Conservation (phyloP, 1,140 invertebrate species). For the Goniozus legneri region DNA sequence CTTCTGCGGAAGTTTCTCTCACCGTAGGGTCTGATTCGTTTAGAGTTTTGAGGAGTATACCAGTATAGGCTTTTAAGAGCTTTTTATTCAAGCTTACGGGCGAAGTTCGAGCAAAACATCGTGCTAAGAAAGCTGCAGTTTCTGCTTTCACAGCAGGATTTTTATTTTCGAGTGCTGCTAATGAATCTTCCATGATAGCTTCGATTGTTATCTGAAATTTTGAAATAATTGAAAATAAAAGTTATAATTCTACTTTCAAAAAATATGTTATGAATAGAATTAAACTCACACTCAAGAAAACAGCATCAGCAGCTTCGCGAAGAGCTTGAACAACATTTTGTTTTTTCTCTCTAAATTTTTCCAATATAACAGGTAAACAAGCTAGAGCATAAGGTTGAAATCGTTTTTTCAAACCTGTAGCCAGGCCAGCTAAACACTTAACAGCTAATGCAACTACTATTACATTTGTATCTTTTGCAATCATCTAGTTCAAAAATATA, state of each 20-base stretch:
- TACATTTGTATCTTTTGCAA: constrained; percentile 95
- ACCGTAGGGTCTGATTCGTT: constrained; percentile 86
- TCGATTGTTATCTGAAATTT: constrained; percentile 80
- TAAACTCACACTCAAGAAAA: constrained; percentile 72
- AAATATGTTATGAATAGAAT: not conserved
- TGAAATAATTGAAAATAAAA: too few relatives aligned
- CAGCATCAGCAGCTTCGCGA: constrained; percentile 88
- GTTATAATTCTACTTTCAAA: not conserved
- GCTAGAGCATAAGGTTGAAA: constrained; percentile 82
- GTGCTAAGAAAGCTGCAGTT: constrained; percentile 81
- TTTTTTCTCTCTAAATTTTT: constrained; percentile 99
- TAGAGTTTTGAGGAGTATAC: constrained; percentile 78
- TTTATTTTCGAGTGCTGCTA: constrained; percentile 87
- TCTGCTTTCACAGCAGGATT: constrained; percentile 94
- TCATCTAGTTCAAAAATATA: constrained; percentile 65
- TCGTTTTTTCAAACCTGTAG: constrained; percentile 81
- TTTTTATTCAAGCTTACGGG: constrained; percentile 87
- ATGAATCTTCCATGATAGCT: constrained; percentile 78
- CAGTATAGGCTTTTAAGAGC: constrained; percentile 79
- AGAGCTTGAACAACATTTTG: constrained; percentile 80
- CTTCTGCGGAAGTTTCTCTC: constrained; percentile 81
- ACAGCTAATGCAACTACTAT: constrained; percentile 84
- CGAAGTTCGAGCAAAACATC: constrained; percentile 78
- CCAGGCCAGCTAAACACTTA: constrained; percentile 80
- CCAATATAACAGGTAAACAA: constrained; percentile 77